A percentile compares a stretch with the other conserved stretches of the same genome.
phyloP scores from a whole-genome alignment of 2,888 invertebrate species.

The Chrysomela aeneicollis region DNA sequence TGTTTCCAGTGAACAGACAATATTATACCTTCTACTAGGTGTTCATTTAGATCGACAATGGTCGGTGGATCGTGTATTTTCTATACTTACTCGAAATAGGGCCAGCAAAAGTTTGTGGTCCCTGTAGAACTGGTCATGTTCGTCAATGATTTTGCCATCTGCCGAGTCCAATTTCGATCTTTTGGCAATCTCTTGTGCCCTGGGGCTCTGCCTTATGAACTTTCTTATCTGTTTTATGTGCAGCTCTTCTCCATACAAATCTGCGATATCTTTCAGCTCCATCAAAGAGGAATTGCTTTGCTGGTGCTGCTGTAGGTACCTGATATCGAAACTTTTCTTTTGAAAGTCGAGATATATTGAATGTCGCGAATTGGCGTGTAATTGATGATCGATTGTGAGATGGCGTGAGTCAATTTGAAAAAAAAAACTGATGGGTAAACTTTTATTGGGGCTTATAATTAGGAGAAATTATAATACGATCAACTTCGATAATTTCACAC shows the following conservation, averaged over 20 bases:
- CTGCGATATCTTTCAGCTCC: slow-evolving; percentile 44
- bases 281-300: slow-evolving; percentile 24
- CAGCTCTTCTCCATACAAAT: slow-evolving; percentile 49
- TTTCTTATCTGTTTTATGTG: slow-evolving; percentile 40
- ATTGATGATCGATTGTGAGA: slow-evolving; percentile 9
- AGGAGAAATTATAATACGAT: too few species aligned
- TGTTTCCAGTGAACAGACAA: too few species aligned
- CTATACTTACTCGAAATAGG: slow-evolving; percentile 63
- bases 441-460: too few species aligned
- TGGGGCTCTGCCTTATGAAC: slow-evolving; percentile 49
- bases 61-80: not conserved
- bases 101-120: slow-evolving; percentile 72
- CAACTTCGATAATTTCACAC: too few species aligned
- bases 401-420: not conserved
- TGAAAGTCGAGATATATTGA: too few species aligned
- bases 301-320: too few species aligned
- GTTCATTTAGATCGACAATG: not conserved
- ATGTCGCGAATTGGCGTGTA: too few species aligned
- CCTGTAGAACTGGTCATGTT: slow-evolving; percentile 72
- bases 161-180: slow-evolving; percentile 65
- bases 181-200: slow-evolving; percentile 54
- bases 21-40: too few species aligned
- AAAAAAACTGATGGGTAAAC: not conserved
- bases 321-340: too few species aligned
- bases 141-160: slow-evolving; percentile 68